phyloP scores from a whole-genome alignment of 2,113 vertebrate species.

The Rousettus leschenaultii region DNA sequence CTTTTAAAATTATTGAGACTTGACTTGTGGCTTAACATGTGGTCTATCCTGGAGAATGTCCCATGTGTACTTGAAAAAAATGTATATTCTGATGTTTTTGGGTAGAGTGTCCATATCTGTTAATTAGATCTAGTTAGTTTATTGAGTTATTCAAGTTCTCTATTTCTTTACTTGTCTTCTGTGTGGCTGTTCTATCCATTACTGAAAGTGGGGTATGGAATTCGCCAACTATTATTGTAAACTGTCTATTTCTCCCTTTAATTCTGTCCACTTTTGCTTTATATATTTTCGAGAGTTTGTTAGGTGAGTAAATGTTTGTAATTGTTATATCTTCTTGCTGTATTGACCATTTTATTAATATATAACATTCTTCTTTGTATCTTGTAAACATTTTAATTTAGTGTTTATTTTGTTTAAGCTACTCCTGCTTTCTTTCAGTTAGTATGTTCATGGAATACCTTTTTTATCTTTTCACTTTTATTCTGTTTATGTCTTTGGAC shows the following conservation, averaged over 20 bases:
- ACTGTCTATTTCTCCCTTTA: neutral
- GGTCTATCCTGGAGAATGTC: neutral
- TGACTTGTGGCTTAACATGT: neutral
- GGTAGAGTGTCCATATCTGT: neutral
- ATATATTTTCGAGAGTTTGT: neutral
- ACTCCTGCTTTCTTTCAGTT: neutral
- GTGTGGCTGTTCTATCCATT: neutral
- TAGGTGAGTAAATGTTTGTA: neutral
- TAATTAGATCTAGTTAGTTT: neutral
- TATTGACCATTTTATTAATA: neutral
- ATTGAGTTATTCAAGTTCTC: neutral
- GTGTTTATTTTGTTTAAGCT: neutral
- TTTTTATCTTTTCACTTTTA: neutral
- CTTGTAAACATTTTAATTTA: neutral
- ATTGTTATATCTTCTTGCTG: neutral
- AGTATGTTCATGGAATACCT: neutral
- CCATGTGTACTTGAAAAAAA: neutral
- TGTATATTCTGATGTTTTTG: neutral
- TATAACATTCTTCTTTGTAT: neutral
- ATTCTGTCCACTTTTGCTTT: neutral
- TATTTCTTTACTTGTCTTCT: neutral
- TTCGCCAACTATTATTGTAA: neutral
- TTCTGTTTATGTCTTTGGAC: neutral
- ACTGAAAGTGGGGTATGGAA: neutral
- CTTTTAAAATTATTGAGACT: neutral